These are phyloP conservation scores for Festucalex cinctus DNA, from an alignment of 2,113 vertebrate genomes.

Conservation along the genomic window DNA sequence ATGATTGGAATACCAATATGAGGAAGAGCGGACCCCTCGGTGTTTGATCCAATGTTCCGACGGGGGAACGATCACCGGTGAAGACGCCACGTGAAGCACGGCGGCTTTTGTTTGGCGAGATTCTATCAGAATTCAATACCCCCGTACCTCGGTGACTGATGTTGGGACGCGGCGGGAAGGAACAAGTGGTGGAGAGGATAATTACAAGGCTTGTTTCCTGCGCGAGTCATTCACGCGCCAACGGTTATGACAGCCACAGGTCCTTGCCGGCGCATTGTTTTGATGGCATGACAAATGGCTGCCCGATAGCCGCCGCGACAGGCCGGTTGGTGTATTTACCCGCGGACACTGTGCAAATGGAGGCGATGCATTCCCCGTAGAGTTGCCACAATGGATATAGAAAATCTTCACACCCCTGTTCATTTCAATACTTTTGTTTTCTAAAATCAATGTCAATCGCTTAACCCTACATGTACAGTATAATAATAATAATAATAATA, in stretches of 20 bases:
- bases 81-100: neutral
- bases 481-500: no score
- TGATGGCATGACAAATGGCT: conserved; percentile 63
- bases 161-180: conserved; percentile 51
- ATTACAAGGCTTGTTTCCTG: conserved; percentile 62
- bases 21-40: conserved; percentile 20
- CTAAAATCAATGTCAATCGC: no score
- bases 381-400: neutral
- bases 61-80: conserved; percentile 17
- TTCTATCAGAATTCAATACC: conserved; percentile 66
- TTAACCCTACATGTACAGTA: no score
- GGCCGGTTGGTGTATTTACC: conserved; percentile 60
- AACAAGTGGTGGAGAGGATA: conserved; percentile 62
- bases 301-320: conserved; percentile 45
- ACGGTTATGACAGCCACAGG: conserved; percentile 35
- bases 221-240: conserved; percentile 54
- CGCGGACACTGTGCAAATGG: conserved; percentile 48
- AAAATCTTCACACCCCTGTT: neutral
- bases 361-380: neutral
- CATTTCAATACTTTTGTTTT: no score
- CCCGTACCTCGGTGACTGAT: conserved; percentile 50
- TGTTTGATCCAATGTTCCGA: conserved; percentile 29
- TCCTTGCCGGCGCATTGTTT: conserved; percentile 56
- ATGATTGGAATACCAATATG: conserved; percentile 55
- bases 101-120: conserved; percentile 35